Percentiles rank a stretch among this genome's conserved stretches.
Evolutionary conservation across 2,888 invertebrate species (phyloP).

Genomic region (Protonemura montana): DNA sequence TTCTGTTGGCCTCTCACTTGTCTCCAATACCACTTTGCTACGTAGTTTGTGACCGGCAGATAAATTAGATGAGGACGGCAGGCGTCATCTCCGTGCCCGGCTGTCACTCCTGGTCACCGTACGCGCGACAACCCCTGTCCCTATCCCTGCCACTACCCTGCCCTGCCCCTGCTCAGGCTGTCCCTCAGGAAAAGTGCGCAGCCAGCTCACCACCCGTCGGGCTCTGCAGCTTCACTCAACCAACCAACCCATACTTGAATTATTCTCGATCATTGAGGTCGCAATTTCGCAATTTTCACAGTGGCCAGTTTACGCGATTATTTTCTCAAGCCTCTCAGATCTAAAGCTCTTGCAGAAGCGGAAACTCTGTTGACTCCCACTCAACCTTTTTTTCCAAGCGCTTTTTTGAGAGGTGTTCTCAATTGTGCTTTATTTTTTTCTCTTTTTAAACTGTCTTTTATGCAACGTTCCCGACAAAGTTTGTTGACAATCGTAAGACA

Average conservation of each 20-base stretch:
- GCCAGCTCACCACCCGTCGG: neutral
- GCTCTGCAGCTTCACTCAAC: neutral
- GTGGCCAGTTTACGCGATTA: too few relatives aligned
- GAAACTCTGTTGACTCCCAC: too few relatives aligned
- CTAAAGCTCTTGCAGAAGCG: too few relatives aligned
- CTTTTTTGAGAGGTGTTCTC: too few relatives aligned
- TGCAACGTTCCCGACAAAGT: neutral
- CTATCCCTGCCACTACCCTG: neutral
- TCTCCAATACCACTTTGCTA: constrained; percentile 22
- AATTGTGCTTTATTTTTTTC: neutral
- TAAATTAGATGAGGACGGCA: constrained; percentile 30
- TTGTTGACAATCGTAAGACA: neutral
- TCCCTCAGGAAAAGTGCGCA: neutral
- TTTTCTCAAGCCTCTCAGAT: too few relatives aligned
- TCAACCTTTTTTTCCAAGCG: too few relatives aligned
- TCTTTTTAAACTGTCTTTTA: neutral
- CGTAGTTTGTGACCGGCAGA: constrained; percentile 14
- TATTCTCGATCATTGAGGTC: too few relatives aligned
- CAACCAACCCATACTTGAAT: neutral
- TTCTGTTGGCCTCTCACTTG: neutral
- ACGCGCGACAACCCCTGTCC: neutral
- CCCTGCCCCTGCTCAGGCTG: neutral
- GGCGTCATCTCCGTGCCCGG: neutral
- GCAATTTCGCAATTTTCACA: too few relatives aligned
- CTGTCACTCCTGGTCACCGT: constrained; percentile 31